phyloP scores from a whole-genome alignment of 2,113 vertebrate species.

The Alligator mississippiensis region DNA sequence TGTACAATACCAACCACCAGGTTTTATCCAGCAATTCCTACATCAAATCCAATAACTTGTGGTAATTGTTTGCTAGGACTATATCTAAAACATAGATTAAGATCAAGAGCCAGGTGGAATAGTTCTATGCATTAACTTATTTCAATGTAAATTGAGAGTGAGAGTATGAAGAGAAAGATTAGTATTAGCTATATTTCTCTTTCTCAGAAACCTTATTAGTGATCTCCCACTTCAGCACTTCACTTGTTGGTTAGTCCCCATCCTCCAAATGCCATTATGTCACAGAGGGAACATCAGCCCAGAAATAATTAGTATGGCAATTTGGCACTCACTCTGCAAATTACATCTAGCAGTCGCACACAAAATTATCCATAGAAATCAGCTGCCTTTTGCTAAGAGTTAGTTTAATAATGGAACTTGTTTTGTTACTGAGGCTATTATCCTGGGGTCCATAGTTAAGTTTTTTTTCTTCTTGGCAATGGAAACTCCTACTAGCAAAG shows the following conservation, averaged over 20 bases:
- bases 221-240: slow-evolving; percentile 69
- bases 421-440: slow-evolving; percentile 3
- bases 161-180: slow-evolving; percentile 12
- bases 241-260: slow-evolving; percentile 58
- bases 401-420: slow-evolving; percentile 58
- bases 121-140: background rate
- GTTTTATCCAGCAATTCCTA: fast-evolving
- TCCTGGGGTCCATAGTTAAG: slow-evolving; percentile 22
- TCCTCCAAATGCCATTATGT: slow-evolving; percentile 67
- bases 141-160: slow-evolving; percentile 24
- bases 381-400: slow-evolving; percentile 59
- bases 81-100: background rate
- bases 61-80: fast-evolving
- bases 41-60: fast-evolving
- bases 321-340: slow-evolving; percentile 63
- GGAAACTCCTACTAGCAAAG: slow-evolving; percentile 25
- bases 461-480: slow-evolving; percentile 14
- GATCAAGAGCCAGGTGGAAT: background rate
- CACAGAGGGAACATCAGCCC: slow-evolving; percentile 69
- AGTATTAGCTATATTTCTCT: slow-evolving; percentile 39
- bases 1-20: fast-evolving
- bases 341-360: slow-evolving; percentile 57
- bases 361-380: slow-evolving; percentile 50
- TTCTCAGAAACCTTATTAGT: slow-evolving; percentile 57
- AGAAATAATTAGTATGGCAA: slow-evolving; percentile 64